Percentiles rank a stretch among this genome's conserved stretches.
These are phyloP conservation scores for Cosmopolites sordidus DNA, from an alignment of 2,888 invertebrate species.

Conservation along the genomic window DNA sequence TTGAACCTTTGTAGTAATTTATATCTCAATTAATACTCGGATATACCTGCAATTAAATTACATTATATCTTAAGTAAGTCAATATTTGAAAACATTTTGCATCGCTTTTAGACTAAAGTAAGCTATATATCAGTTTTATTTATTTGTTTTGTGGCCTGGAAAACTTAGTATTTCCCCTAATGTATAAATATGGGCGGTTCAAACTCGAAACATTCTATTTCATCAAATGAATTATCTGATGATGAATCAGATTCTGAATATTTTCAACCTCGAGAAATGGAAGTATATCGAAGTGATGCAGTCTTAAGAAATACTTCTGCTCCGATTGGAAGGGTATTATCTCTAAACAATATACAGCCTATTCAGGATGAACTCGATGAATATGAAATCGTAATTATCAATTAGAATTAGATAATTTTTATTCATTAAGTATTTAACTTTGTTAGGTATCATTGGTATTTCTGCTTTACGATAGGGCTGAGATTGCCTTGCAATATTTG, in stretches of 20 bases:
- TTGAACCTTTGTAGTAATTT: no score
- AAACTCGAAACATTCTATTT: conserved; percentile 3
- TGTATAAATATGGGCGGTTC: conserved; percentile 4
- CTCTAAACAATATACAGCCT: not conserved
- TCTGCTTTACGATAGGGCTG: conserved; percentile 38
- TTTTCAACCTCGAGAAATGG: not conserved
- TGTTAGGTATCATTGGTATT: conserved; percentile 28
- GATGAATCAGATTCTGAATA: conserved; percentile 8
- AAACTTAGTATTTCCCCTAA: conserved; percentile 11
- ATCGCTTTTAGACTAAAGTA: no score
- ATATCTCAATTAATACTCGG: no score
- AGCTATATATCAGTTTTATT: no score
- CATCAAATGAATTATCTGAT: conserved; percentile 6
- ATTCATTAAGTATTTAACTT: not conserved
- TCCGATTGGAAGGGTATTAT: not conserved
- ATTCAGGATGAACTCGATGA: conserved; percentile 5
- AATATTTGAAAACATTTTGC: no score
- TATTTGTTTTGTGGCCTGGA: no score
- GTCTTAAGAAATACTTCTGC: not conserved
- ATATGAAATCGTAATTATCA: conserved; percentile 10
- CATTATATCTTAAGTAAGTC: no score
- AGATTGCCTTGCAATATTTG: conserved; percentile 32
- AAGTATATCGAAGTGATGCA: not conserved
- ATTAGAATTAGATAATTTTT: not conserved
- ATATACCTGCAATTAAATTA: no score